Percentiles rank a stretch among this genome's conserved stretches.
phyloP scores from a whole-genome alignment of 2,888 invertebrate genomes.

The Selenia dentaria region DNA sequence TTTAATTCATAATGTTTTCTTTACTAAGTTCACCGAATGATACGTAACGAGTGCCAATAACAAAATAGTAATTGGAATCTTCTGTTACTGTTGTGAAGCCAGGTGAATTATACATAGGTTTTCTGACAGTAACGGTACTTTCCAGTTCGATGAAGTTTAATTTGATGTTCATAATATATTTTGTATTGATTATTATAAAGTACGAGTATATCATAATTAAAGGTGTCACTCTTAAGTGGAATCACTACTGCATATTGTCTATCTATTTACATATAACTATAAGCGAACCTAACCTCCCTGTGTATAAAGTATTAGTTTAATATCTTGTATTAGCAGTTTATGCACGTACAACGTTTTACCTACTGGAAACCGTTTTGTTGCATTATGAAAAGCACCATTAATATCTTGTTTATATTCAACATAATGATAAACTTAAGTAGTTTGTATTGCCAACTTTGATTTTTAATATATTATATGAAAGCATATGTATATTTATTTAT shows the following conservation, averaged over 20 bases:
- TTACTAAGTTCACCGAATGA: slow-evolving; percentile 13
- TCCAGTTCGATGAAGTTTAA: too few relatives aligned
- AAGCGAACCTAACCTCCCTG: slow-evolving; percentile 3
- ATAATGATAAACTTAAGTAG: slow-evolving; percentile 1
- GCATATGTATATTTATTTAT: slow-evolving; percentile 26
- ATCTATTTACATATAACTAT: background rate
- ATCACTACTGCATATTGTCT: background rate
- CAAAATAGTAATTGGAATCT: slow-evolving; percentile 36
- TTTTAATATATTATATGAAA: slow-evolving; percentile 16
- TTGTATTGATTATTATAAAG: background rate
- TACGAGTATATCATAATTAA: background rate
- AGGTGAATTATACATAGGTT: slow-evolving; percentile 8
- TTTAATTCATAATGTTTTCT: background rate
- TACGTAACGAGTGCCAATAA: slow-evolving; percentile 58
- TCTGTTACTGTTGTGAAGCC: slow-evolving; percentile 8
- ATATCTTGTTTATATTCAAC: slow-evolving; percentile 9
- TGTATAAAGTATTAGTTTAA: slow-evolving; percentile 7
- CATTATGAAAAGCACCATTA: slow-evolving; percentile 3
- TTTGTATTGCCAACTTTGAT: slow-evolving; percentile 19
- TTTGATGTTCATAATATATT: too few relatives aligned
- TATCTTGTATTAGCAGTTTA: slow-evolving; percentile 15
- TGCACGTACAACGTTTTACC: too few relatives aligned
- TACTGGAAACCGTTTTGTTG: background rate
- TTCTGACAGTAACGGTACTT: background rate
- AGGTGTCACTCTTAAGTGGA: background rate